Evolutionary conservation across 2,113 vertebrate species (phyloP).

Genomic region (Hymenochirus boettgeri): DNA sequence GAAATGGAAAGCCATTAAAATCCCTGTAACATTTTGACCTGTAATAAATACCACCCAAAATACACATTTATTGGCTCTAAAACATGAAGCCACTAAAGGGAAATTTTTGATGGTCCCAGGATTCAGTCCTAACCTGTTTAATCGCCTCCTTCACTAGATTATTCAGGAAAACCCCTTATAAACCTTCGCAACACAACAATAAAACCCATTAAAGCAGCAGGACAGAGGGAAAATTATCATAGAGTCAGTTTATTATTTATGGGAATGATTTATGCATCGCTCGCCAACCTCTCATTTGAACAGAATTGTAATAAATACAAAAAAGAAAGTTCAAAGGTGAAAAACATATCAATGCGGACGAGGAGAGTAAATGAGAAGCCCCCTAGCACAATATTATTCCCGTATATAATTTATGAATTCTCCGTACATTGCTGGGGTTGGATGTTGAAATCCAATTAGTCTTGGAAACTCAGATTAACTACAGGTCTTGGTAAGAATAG

Average conservation of each 20-base stretch:
- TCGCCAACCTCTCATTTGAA: slow-evolving; percentile 54
- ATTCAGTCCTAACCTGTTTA: too few species aligned
- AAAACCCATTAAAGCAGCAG: not conserved
- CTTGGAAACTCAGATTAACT: slow-evolving; percentile 67
- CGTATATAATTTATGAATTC: slow-evolving; percentile 65
- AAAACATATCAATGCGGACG: slow-evolving; percentile 53
- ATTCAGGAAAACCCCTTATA: too few species aligned
- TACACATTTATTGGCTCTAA: too few species aligned
- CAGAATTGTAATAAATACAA: slow-evolving; percentile 68
- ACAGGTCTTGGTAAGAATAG: slow-evolving; percentile 66
- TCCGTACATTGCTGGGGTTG: slow-evolving; percentile 64
- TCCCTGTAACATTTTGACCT: too few species aligned
- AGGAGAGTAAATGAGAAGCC: slow-evolving; percentile 64
- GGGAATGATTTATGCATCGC: slow-evolving; percentile 66
- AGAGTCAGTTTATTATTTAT: slow-evolving; percentile 60
- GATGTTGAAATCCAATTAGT: slow-evolving; percentile 64
- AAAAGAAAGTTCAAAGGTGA: slow-evolving; percentile 61
- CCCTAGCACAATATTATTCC: slow-evolving; percentile 58
- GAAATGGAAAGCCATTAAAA: too few species aligned
- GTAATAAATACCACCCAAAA: too few species aligned
- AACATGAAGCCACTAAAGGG: too few species aligned
- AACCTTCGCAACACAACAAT: too few species aligned
- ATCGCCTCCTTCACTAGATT: too few species aligned
- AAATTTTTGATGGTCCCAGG: too few species aligned
- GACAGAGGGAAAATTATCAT: not conserved